phyloP scores from a whole-genome alignment of 1,140 invertebrate species.

The Aphis craccivora region DNA sequence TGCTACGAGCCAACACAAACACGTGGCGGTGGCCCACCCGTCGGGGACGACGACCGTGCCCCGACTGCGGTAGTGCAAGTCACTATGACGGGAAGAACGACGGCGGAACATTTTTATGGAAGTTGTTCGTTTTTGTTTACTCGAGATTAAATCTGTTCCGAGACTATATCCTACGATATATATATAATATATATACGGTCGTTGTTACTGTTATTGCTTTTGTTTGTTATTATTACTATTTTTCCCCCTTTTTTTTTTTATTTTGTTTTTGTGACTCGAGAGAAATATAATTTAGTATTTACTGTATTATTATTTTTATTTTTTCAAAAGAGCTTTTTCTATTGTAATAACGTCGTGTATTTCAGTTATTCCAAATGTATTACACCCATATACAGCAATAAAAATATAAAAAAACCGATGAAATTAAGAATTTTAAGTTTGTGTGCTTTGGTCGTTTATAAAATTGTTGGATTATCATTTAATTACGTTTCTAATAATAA shows the following conservation, averaged over 20 bases:
- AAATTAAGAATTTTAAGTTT: neutral
- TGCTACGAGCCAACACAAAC: constrained; percentile 11
- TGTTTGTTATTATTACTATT: constrained; percentile 55
- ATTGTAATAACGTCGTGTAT: neutral
- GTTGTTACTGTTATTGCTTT: constrained; percentile 55
- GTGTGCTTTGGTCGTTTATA: neutral
- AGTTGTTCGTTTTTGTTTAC: constrained; percentile 58
- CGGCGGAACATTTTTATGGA: constrained; percentile 42
- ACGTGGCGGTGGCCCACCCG: neutral
- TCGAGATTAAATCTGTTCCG: constrained; percentile 56
- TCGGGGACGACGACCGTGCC: neutral
- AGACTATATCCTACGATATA: neutral
- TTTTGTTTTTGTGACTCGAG: neutral
- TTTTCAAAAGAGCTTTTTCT: constrained; percentile 10
- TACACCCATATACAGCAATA: neutral
- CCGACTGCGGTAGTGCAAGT: neutral
- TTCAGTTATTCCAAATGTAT: neutral
- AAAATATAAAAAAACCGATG: neutral
- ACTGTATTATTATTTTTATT: neutral
- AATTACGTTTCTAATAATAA: neutral
- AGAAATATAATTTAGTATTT: constrained; percentile 27
- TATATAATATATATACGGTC: neutral
- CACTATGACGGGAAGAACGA: neutral
- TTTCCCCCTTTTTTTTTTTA: neutral
- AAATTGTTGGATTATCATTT: neutral